Base-by-base conservation (phyloP, 2,797 vertebrate species). In the Pipistrellus pipistrellus region DNA sequence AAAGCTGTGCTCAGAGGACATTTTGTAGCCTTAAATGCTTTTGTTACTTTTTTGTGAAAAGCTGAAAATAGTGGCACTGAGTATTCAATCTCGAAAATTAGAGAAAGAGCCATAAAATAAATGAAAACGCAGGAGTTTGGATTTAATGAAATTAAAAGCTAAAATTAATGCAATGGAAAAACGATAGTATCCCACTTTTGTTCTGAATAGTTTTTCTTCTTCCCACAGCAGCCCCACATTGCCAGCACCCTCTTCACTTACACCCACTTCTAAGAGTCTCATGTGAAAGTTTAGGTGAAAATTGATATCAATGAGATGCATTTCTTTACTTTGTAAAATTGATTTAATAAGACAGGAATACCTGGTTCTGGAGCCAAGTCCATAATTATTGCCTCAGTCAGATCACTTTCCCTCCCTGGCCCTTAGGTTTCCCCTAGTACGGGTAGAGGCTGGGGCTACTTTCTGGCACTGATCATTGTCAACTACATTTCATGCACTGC, bases 61-160 rank as follows among this genome's bases (percentile, higher is more conserved):
- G 35, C 77, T 84, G 25, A 66, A 95, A 94, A 71, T 72, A 76
- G 89, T 94, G 89, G 69, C 20, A 62, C 23, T 77, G 85, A 88
- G 32, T 62, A 83, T n/a, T 88, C 57, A 59, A 51, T 48, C 41
- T 41, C 84, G 82, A 66, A 95, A 90, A 90, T 82, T 69, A 75
- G 73, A 66, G 81, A 23, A 90, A 81, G 44, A 85, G 32, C 25
- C 55, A 90, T 75, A 85, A 96, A 85, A 82, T 88, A 93, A 92
- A 93, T 88, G 53, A n/a, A 77, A 87, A 48, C n/a, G 51, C 8
- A 53, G 51, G 32, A 82, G 17, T 23, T 77, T 4, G 23, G 44
- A 85, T 69, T 88, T 96, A 77, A 88, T 85, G 69, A 93, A 96
- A 46, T 77, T 59, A 44, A 87, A 95, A 94, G 32, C 44, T 93